phyloP scores from a whole-genome alignment of 2,888 invertebrate species.

The Pycnomerus fuliginosus region DNA sequence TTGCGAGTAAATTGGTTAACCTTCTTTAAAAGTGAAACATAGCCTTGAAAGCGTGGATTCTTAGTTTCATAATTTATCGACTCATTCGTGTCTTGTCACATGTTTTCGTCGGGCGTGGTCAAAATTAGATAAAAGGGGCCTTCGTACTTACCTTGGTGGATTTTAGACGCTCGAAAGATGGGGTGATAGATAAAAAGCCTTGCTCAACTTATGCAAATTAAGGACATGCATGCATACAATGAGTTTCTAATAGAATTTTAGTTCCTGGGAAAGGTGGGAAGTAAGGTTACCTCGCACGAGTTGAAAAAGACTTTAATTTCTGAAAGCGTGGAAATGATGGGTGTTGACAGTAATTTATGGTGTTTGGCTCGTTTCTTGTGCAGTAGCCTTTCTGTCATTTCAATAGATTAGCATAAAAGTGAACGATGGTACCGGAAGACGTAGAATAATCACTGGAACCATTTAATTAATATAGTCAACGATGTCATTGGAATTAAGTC shows the following conservation, averaged over 20 bases:
- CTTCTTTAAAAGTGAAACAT: constrained; percentile 14
- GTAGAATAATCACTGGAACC: constrained; percentile 9
- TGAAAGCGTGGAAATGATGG: too few relatives aligned
- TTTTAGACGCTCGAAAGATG: background rate
- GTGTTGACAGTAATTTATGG: too few relatives aligned
- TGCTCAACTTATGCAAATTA: background rate
- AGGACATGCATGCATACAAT: too few relatives aligned
- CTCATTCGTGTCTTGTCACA: constrained; percentile 17
- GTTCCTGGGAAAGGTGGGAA: too few relatives aligned
- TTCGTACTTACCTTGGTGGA: constrained; percentile 20
- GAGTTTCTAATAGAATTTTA: too few relatives aligned
- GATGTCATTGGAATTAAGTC: constrained; percentile 6
- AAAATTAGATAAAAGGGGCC: constrained; percentile 26
- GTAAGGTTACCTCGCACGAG: too few relatives aligned
- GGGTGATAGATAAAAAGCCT: background rate
- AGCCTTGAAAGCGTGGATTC: constrained; percentile 12
- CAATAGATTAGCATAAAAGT: too few relatives aligned
- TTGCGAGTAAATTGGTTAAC: constrained; percentile 7
- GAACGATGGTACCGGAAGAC: constrained; percentile 11
- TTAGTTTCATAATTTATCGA: constrained; percentile 11
- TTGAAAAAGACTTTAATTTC: too few relatives aligned
- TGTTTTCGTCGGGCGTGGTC: constrained; percentile 27
- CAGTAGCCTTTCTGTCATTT: too few relatives aligned
- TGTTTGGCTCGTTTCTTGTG: too few relatives aligned
- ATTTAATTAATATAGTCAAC: constrained; percentile 11